Evolutionary conservation across 2,888 invertebrate genomes (phyloP), one percentile per base, ranked within the genome.

Genomic region (Athalia rosae): DNA sequence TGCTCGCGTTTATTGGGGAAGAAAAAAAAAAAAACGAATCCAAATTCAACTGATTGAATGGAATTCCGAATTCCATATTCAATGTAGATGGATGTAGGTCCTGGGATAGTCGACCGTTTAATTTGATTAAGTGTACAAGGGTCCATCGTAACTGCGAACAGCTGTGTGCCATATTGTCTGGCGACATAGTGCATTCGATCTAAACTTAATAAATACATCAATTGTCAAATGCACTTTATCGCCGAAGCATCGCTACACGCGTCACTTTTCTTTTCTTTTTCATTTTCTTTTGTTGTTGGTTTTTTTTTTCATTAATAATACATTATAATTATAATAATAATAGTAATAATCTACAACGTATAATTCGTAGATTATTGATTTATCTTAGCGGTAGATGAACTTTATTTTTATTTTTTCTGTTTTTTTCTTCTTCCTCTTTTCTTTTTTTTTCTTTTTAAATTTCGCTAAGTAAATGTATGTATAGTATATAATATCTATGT

Each of bases 161-260:
- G 71, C 79, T 82, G 83, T 83, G 83, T 84, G 83, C 82, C 82
- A 80, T 81, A 80, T 81, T 77, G 81, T 81, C 71, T 77, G 79
- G 81, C 86, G 85, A 84, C 79, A 85, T 79, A 84, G 82, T 84
- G 84, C 85, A 85, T 85, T 84, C 83, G 82, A 81, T 80, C 82
- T 82, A 82, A 83, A 84, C 80, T 84, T 79, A 85, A 87, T 87
- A 86, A 86, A 87, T 87, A 85, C 84, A 81, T 79, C 66, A 82
- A 82, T 84, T 79, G 78, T 80, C 83, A 81, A 85, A 85, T 86
- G 84, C 85, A 83, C 84, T 85, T 80, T 83, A 80, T 85, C 85
- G 85, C 83, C 82, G 79, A 80, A 69, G 48, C 73, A 56, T 59
- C 61, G 62, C 73, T 71, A 78, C 63, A 76, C 63, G 59, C 62